Percentiles rank a stretch among this genome's conserved stretches.
Conservation (phyloP, 2,113 vertebrate species). For the Nycticorax nycticorax region DNA sequence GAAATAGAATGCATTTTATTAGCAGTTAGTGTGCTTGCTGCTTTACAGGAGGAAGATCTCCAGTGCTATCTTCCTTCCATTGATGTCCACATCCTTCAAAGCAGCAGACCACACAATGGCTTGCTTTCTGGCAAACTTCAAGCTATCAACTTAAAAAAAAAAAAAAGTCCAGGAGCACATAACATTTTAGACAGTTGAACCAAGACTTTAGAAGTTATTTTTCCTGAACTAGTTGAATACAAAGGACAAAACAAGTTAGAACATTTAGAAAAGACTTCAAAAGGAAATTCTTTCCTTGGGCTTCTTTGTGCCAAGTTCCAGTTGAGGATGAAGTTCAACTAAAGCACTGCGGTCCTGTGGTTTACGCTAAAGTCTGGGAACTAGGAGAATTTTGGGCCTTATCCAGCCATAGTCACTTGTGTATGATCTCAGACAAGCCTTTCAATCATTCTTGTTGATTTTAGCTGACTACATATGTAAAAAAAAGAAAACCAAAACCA, state of each 20-base stretch:
- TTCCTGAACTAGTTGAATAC: background rate
- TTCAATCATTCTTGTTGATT: background rate
- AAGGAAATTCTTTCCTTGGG: conserved; percentile 3
- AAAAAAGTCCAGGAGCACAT: background rate
- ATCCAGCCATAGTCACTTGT: background rate
- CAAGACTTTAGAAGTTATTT: background rate
- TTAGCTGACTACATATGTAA: background rate
- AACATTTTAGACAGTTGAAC: background rate
- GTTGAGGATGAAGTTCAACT: background rate
- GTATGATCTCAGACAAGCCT: background rate
- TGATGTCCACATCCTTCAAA: background rate
- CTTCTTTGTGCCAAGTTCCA: background rate
- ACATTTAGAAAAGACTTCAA: conserved; percentile 27
- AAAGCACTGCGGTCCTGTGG: background rate
- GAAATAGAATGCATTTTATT: background rate
- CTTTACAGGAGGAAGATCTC: background rate
- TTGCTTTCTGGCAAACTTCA: background rate
- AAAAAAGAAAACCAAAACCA: background rate
- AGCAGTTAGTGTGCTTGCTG: background rate
- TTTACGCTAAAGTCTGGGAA: background rate
- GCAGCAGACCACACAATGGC: background rate
- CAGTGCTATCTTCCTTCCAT: background rate
- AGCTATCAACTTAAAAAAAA: background rate
- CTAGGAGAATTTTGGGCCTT: background rate
- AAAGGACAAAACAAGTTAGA: conserved; percentile 28